Base-by-base conservation (phyloP, 2,888 invertebrate genomes). In the Phorcus lineatus region DNA sequence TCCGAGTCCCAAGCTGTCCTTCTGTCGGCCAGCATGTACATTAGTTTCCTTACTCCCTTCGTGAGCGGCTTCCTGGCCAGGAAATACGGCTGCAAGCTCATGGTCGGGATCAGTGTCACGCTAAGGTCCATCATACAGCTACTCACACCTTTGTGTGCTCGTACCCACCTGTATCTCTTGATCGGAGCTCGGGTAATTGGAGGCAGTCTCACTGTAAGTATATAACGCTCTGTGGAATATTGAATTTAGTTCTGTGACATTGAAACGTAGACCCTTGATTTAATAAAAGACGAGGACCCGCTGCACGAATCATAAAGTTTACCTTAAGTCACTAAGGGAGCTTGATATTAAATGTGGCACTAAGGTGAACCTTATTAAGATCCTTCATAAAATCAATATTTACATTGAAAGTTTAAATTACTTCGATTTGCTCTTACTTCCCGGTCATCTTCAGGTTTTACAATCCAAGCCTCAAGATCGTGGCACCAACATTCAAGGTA, bases 1-100 rank as follows among this genome's bases (percentile, higher is more conserved):
- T 54, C 31, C 16, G n/a, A 28, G 17, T 55, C 76, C n/a, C 76
- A 76, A 19, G 76, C 55, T 0, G 24, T 76, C 55, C 19, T 76
- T 16, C 76, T 76, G 22, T 76, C 76, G n/a, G 74, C 74, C 22
- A 19, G 28, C 4, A 24, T 77, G 75, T 81, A 70, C 36, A 55
- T 77, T 6, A 28, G 47, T 4, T 67, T 76, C 55, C 17, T 55
- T 16, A 36, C 76, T 2, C 76, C 76, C 2, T 17, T 36, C 31
- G 6, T 55, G 31, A 55, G 55, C n/a, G 76, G 76, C 16, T 54
- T 76, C 1, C 31, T 76, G 17, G 54, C 76, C 31, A 24, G 40
- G 55, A 53, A 55, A n/a, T 76, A 55, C 55, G 76, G 76, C 6
- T 54, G 31, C n/a, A 76, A 55, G 55, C 17, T 16, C 11, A 36